Conservation (phyloP, 1,140 invertebrate genomes). For the Anoplolepis gracilipes region DNA sequence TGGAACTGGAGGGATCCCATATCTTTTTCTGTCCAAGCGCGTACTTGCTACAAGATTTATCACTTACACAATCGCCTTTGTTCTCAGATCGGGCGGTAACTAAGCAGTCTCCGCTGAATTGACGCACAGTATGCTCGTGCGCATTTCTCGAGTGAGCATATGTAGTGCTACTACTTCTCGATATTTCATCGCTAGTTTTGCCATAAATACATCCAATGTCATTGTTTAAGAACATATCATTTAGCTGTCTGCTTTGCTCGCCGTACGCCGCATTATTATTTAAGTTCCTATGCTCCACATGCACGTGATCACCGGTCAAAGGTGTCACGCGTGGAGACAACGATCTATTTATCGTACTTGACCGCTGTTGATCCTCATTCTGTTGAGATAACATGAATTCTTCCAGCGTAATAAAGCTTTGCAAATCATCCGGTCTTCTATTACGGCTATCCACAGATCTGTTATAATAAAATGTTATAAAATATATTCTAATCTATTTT, state of each 20-base stretch:
- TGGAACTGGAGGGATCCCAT: conserved; percentile 52
- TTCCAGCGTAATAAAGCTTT: conserved; percentile 89
- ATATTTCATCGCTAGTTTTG: conserved; percentile 71
- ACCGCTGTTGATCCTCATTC: conserved; percentile 87
- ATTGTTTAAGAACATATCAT: conserved; percentile 63
- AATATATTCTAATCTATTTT: neutral
- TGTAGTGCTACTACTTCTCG: conserved; percentile 5
- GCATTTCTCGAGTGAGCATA: conserved; percentile 36
- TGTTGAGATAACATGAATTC: conserved; percentile 91
- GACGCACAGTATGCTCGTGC: conserved; percentile 1
- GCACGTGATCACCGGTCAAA: conserved; percentile 78
- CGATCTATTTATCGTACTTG: conserved; percentile 56
- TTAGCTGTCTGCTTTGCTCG: conserved; percentile 37
- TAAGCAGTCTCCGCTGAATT: conserved; percentile 23
- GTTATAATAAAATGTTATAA: neutral
- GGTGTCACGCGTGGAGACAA: conserved; percentile 69
- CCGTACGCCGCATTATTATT: conserved; percentile 54
- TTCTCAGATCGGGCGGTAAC: conserved; percentile 32
- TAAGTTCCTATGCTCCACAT: conserved; percentile 77
- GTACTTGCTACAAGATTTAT: conserved; percentile 27
- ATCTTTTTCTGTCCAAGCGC: conserved; percentile 52
- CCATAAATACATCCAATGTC: conserved; percentile 73
- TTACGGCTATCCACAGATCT: conserved; percentile 59
- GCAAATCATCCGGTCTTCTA: conserved; percentile 81
- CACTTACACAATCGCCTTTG: conserved; percentile 24